phyloP scores from a whole-genome alignment of 2,113 vertebrate species.

The Edolisoma coerulescens region DNA sequence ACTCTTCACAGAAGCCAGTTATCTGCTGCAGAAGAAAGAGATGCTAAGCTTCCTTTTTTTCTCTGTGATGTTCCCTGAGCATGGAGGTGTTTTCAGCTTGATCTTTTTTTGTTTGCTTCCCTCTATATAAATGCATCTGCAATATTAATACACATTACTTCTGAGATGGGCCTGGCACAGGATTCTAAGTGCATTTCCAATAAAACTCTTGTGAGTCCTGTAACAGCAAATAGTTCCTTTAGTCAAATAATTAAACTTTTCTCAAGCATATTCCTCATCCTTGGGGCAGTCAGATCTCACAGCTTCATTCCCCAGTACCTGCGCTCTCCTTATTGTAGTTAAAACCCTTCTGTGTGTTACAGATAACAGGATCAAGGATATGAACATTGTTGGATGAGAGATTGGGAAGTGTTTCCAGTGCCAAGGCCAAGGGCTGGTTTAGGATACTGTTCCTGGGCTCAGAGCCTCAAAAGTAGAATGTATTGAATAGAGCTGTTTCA shows the following conservation, averaged over 20 bases:
- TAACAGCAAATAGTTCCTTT: background rate
- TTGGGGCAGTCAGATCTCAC: background rate
- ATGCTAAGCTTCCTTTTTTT: background rate
- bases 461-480: background rate
- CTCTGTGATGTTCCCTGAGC: background rate
- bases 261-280: background rate
- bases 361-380: constrained; percentile 35
- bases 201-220: background rate
- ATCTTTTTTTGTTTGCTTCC: background rate
- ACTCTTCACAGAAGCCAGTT: background rate
- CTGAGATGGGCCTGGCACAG: background rate
- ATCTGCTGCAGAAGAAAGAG: background rate
- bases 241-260: background rate
- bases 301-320: background rate
- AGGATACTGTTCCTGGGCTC: constrained; percentile 8
- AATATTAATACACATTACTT: background rate
- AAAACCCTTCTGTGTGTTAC: constrained; percentile 1
- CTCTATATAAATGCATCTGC: background rate
- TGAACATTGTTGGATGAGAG: background rate
- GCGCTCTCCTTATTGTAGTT: background rate
- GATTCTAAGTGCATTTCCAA: background rate
- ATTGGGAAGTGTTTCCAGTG: constrained; percentile 3
- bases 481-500: background rate
- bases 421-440: background rate
- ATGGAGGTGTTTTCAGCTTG: background rate